Evolutionary conservation across 2,113 vertebrate species (phyloP).

Genomic region (Zosterops lateralis): DNA sequence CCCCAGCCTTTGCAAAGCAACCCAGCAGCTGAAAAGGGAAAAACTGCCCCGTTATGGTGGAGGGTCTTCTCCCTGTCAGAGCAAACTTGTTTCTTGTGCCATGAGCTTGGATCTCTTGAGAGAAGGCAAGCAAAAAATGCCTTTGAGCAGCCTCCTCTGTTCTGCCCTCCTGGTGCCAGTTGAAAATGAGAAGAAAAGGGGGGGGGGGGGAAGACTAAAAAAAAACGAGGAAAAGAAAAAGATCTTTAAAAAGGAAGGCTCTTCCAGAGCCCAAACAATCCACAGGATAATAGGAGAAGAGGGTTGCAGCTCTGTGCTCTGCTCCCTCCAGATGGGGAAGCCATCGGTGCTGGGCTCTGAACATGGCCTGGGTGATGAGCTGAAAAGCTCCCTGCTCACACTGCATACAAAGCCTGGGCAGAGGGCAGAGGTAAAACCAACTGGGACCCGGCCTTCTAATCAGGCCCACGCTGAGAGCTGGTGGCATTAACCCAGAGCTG

Average conservation of each 20-base stretch:
- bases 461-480: background rate
- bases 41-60: background rate
- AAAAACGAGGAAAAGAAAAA: background rate
- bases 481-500: background rate
- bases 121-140: background rate
- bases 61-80: background rate
- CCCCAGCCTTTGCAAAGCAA: background rate
- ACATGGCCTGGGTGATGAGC: background rate
- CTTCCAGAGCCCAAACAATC: constrained; percentile 34
- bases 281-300: background rate
- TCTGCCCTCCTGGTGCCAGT: constrained; percentile 19
- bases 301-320: background rate
- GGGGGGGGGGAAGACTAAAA: background rate
- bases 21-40: background rate
- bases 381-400: constrained; percentile 35
- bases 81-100: background rate
- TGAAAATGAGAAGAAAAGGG: constrained; percentile 28
- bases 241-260: background rate
- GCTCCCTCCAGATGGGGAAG: background rate
- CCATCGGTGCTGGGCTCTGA: background rate
- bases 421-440: constrained; percentile 14
- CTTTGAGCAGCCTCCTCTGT: constrained; percentile 44
- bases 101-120: background rate
- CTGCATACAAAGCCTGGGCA: constrained; percentile 36
- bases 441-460: background rate